Base-by-base conservation (phyloP, 2,113 vertebrate genomes). In the Chrysochloris asiatica region DNA sequence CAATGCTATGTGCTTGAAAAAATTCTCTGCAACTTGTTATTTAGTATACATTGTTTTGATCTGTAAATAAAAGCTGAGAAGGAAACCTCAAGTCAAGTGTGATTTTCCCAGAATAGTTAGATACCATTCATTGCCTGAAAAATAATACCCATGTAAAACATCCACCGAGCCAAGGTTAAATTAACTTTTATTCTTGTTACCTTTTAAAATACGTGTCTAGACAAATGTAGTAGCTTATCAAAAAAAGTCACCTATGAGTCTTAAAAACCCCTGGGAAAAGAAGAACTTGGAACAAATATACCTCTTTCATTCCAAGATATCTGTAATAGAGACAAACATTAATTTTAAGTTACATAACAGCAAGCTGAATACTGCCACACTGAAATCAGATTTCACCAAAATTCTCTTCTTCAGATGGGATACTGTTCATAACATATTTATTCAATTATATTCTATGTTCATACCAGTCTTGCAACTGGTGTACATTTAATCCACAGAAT, bases 71-170 rank as follows among this genome's bases (percentile, higher is more conserved):
- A 90, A 9, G 1, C 8, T 88, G 63, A 81, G 47, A 94, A 94
- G 22, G 8, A 94, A 63, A 85, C 41, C 5, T 83, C 28, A 88
- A 61, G 3, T 93, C 54, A 90, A 88, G 3, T 45, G 10, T 88
- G 24, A 30, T 87, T 94, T 90, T 56, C 88, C 54, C 19, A 82
- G 24, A 33, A 84, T 69, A n/a, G 3, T 85, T 78, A 95, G 93
- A 93, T 90, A 95, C 6, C 61, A 93, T 92, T 94, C 85, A 84
- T 71, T 88, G 59, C 67, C 73, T 94, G 92, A 90, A 95, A 96
- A 96, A 81, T 77, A 94, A 96, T 69, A 90, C 67, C 19, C 33
- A 71, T 43, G 77, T 83, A 90, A 95, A 95, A 92, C 22, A 91
- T 48, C 17, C 21, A 81, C 45, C 83, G 87, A 92, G 36, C 14